A percentile compares a stretch with the other conserved stretches of the same genome.
phyloP scores from a whole-genome alignment of 2,888 invertebrate genomes.

The Chydorus sphaericus region DNA sequence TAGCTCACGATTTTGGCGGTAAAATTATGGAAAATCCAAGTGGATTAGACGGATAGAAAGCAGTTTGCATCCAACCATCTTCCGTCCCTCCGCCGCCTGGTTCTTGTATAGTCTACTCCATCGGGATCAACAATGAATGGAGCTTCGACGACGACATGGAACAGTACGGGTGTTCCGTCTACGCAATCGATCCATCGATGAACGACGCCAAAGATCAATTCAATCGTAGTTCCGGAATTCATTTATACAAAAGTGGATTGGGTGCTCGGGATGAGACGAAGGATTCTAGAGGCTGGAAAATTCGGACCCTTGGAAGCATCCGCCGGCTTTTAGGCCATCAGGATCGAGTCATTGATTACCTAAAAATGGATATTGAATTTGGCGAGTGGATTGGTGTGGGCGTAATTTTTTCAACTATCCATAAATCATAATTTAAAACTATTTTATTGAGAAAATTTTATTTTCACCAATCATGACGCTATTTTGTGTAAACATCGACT shows the following conservation, averaged over 20 bases:
- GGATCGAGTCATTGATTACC: background rate
- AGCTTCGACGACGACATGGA: slow-evolving; percentile 19
- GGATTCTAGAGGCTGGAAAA: background rate
- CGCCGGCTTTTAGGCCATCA: too few relatives aligned
- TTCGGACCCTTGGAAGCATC: background rate
- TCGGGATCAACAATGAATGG: slow-evolving; percentile 19
- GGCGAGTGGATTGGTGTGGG: too few relatives aligned
- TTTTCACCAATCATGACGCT: too few relatives aligned
- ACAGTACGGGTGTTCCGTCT: slow-evolving; percentile 24
- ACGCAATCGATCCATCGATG: slow-evolving; percentile 26
- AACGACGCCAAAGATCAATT: slow-evolving; percentile 12
- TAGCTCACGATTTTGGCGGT: background rate
- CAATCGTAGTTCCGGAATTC: slow-evolving; percentile 22
- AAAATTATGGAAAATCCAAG: background rate
- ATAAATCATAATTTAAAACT: too few relatives aligned
- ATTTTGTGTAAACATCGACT: too few relatives aligned
- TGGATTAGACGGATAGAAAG: slow-evolving; percentile 5
- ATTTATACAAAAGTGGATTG: slow-evolving; percentile 20
- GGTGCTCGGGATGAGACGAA: background rate
- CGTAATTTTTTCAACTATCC: too few relatives aligned
- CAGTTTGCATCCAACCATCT: background rate
- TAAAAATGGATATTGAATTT: background rate
- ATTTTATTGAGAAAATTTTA: too few relatives aligned
- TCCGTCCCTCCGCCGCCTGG: background rate
- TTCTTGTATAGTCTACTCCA: slow-evolving; percentile 13